Evolutionary conservation across 2,797 vertebrate genomes (phyloP), one percentile per base, ranked within the genome.

Genomic region (Prunella strophiata): DNA sequence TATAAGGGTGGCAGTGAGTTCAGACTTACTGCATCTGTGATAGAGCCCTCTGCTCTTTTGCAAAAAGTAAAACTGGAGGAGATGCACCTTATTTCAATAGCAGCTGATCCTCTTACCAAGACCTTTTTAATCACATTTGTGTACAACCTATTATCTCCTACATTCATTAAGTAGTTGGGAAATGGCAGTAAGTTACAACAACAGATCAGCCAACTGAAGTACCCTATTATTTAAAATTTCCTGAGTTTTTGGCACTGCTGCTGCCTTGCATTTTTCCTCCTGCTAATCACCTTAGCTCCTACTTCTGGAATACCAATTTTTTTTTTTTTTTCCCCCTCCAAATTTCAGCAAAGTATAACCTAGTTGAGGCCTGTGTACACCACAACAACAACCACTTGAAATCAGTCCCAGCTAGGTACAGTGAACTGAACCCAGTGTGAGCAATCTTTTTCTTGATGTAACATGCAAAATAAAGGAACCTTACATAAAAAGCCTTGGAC

Each of bases 401-500:
- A 58, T 19, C 52, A 74, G 16, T 29, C 18, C 65, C 84, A 78
- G 48, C 19, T 32, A 51, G 36, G 34, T 43, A n/a, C 48, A 63
- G 5, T 14, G 43, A 55, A 55, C 18, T 42, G 8, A 40, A 71
- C 14, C 30, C 62, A 59, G 13, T 3, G 17, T 5, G 6, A 92
- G 27, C 50, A 77, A 43, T n/a, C 51, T 34, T 86, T 65, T 57
- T 30, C 67, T 85, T 62, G 16, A 48, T 13, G 9, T n/a, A 47
- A 14, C 29, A 40, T 0, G 16, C 32, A 85, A 85, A 72, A 81
- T 43, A 66, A 88, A 87, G 34, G 55, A 86, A 73, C 80, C 99
- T 99, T 98, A 99, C 99, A 98, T 77, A 99, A 97, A 97, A 99
- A 99, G 72, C 99, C 99, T 97, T 99, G 98, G 50, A 99, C 98